Conservation (phyloP, 1,140 invertebrate genomes). For the Uloborus diversus region DNA sequence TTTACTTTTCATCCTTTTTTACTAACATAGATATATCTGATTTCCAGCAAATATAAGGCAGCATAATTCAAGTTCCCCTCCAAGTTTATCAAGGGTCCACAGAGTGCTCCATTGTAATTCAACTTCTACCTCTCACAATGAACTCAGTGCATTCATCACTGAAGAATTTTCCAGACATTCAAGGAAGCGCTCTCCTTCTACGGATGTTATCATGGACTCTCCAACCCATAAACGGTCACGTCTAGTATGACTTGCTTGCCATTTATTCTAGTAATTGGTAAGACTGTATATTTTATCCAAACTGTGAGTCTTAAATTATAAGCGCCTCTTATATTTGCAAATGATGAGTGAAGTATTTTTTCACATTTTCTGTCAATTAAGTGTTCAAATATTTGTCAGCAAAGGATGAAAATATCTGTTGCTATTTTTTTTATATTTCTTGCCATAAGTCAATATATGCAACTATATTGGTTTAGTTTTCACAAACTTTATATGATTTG, state of each 20-base stretch:
- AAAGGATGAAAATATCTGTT: too few relatives aligned
- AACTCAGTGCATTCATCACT: conserved; percentile 79
- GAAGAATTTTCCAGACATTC: conserved; percentile 78
- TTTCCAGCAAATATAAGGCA: conserved; percentile 44
- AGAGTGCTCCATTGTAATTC: conserved; percentile 35
- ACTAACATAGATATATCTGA: too few relatives aligned
- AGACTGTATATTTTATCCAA: neutral
- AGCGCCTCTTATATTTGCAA: neutral
- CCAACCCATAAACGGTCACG: conserved; percentile 72
- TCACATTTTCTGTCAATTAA: too few relatives aligned
- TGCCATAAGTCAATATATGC: too few relatives aligned
- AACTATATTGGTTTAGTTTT: too few relatives aligned
- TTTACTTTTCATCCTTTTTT: too few relatives aligned
- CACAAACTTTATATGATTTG: too few relatives aligned
- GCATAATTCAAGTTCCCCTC: conserved; percentile 42
- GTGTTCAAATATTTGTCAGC: too few relatives aligned
- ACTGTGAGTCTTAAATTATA: neutral
- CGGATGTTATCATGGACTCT: conserved; percentile 75
- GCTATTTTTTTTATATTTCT: too few relatives aligned
- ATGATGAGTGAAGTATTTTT: neutral
- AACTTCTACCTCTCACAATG: conserved; percentile 66
- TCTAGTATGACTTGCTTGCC: neutral
- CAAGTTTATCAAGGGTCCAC: conserved; percentile 9
- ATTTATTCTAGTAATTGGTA: neutral
- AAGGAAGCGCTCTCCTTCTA: conserved; percentile 72